These are phyloP conservation scores for Entelurus aequoreus DNA, from an alignment of 2,113 vertebrate species.

Conservation along the genomic window DNA sequence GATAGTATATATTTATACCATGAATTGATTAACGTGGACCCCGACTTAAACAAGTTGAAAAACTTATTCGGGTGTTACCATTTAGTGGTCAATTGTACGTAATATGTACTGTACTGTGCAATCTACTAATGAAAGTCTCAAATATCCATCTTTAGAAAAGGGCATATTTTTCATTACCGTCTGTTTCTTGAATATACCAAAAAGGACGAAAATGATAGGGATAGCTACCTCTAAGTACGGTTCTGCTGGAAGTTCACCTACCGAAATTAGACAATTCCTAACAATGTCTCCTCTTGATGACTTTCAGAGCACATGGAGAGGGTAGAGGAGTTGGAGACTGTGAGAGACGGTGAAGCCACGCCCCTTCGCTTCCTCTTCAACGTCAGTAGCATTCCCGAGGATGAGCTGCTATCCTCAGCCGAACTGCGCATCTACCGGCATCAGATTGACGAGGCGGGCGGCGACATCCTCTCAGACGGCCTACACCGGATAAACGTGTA, in stretches of 20 bases:
- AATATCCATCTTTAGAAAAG: neutral
- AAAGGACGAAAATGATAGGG: no score
- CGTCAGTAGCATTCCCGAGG: slow-evolving; percentile 93
- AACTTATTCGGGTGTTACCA: no score
- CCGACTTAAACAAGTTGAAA: no score
- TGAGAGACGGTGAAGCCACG: slow-evolving; percentile 40
- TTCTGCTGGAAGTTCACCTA: no score
- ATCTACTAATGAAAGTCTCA: no score
- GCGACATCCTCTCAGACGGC: slow-evolving; percentile 63
- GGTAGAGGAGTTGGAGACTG: slow-evolving; percentile 64
- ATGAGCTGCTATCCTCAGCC: slow-evolving; percentile 91
- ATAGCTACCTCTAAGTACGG: no score
- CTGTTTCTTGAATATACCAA: no score
- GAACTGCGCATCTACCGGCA: slow-evolving; percentile 92
- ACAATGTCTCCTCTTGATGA: slow-evolving; percentile 2
- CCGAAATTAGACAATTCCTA: neutral
- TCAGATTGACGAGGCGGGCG: slow-evolving; percentile 75
- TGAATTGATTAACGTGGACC: no score
- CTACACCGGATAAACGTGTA: slow-evolving; percentile 95
- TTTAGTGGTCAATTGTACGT: no score
- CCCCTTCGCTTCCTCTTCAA: slow-evolving; percentile 90
- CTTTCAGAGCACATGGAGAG: slow-evolving; percentile 87
- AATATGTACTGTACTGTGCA: no score
- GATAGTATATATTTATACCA: no score
- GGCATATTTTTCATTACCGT: no score